Evolutionary conservation across 1,140 invertebrate species (phyloP).

Genomic region (Whitmania pigra): DNA sequence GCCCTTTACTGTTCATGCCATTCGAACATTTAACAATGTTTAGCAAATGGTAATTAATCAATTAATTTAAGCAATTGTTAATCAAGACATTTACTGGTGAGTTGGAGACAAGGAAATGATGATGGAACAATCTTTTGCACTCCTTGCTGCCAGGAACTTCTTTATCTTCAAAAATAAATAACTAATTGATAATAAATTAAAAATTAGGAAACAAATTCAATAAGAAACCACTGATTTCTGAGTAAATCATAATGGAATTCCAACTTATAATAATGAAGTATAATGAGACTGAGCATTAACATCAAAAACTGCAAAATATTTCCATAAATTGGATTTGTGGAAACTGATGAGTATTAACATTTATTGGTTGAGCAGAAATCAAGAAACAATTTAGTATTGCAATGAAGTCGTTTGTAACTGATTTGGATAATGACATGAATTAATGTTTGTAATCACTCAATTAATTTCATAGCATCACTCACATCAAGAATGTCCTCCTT

Average conservation of each 20-base stretch:
- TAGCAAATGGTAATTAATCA: neutral
- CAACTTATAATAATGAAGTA: too few species aligned
- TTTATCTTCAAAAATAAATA: slow-evolving; percentile 4
- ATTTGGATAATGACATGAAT: neutral
- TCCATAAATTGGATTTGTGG: too few species aligned
- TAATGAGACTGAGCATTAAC: neutral
- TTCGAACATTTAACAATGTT: neutral
- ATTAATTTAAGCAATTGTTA: neutral
- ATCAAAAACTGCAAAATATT: neutral
- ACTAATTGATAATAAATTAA: too few species aligned
- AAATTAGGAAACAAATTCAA: neutral
- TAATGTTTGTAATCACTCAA: neutral
- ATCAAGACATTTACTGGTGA: neutral
- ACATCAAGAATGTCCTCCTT: slow-evolving; percentile 1
- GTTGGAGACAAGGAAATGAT: neutral
- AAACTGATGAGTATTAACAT: too few species aligned
- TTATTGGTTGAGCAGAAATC: too few species aligned
- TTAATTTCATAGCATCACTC: slow-evolving; percentile 3
- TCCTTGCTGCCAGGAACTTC: neutral
- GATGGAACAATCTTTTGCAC: slow-evolving; percentile 13
- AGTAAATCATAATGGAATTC: too few species aligned
- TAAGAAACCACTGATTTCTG: too few species aligned
- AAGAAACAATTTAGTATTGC: too few species aligned
- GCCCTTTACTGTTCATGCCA: neutral
- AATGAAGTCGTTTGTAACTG: too few species aligned